phyloP scores from a whole-genome alignment of 1,140 invertebrate genomes.

The Aphidius ervi region DNA sequence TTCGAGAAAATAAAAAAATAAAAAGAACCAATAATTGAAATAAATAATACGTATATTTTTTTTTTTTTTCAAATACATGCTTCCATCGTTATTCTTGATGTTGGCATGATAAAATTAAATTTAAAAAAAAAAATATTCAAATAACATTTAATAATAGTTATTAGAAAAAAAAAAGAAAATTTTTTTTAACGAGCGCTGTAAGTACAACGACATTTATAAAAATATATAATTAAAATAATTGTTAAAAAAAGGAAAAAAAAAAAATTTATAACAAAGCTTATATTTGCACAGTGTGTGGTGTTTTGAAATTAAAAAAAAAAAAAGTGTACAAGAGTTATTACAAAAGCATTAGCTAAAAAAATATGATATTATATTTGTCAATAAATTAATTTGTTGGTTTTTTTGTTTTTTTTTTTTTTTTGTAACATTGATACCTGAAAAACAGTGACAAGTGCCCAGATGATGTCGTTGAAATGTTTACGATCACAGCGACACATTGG shows the following conservation, averaged over 20 bases:
- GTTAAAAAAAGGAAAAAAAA: not conserved
- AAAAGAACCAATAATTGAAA: not conserved
- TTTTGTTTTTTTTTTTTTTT: slow-evolving; percentile 4
- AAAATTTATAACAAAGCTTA: too few species aligned
- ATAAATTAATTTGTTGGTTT: not conserved
- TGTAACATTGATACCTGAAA: slow-evolving; percentile 77
- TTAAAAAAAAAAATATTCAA: slow-evolving; percentile 5
- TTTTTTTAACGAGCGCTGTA: slow-evolving; percentile 16
- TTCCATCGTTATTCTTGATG: slow-evolving; percentile 20
- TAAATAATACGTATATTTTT: too few species aligned
- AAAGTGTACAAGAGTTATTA: too few species aligned
- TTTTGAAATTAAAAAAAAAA: too few species aligned
- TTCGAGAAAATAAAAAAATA: not conserved
- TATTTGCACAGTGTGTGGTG: too few species aligned
- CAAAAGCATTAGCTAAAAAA: not conserved
- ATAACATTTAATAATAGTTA: not conserved
- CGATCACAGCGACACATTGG: slow-evolving; percentile 89
- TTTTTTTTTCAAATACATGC: not conserved
- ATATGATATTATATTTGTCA: too few species aligned
- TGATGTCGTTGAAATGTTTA: slow-evolving; percentile 96
- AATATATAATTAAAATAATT: not conserved
- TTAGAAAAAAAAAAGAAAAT: not conserved
- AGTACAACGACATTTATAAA: slow-evolving; percentile 18
- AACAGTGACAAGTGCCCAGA: slow-evolving; percentile 93
- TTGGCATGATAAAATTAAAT: slow-evolving; percentile 13